Evolutionary conservation across 2,888 invertebrate species (phyloP).

Genomic region (Digitonthophagus gazella): DNA sequence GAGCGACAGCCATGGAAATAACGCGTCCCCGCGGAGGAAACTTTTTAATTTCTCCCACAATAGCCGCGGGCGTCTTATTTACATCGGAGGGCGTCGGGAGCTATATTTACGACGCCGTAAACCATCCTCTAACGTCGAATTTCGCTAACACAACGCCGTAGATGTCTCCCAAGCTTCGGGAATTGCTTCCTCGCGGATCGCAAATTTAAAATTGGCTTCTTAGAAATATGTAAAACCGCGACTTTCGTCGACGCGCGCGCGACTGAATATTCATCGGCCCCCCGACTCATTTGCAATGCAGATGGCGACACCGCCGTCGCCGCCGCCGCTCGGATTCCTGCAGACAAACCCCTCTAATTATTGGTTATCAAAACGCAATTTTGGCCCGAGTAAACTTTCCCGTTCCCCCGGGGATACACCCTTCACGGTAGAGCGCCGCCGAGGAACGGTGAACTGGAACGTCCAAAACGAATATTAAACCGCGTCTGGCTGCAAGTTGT

Average conservation of each 20-base stretch:
- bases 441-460: background rate
- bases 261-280: background rate
- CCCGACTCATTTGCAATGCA: background rate
- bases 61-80: slow-evolving; percentile 16
- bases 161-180: no score
- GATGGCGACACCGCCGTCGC: background rate
- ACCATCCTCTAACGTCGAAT: slow-evolving; percentile 30
- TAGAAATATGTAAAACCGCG: background rate
- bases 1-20: slow-evolving; percentile 12
- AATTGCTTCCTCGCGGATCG: background rate
- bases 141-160: no score
- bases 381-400: background rate
- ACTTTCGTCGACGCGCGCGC: background rate
- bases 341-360: background rate
- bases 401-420: background rate
- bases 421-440: background rate
- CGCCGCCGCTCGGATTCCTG: background rate
- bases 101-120: slow-evolving; percentile 11
- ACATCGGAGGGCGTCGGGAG: slow-evolving; percentile 8
- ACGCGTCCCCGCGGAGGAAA: slow-evolving; percentile 19
- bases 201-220: background rate
- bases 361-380: background rate
- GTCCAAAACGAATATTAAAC: background rate
- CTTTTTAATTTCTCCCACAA: slow-evolving; percentile 22
- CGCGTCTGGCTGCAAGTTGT: background rate